Conservation (phyloP, 2,113 vertebrate species). For the Ceuthmochares aereus region DNA sequence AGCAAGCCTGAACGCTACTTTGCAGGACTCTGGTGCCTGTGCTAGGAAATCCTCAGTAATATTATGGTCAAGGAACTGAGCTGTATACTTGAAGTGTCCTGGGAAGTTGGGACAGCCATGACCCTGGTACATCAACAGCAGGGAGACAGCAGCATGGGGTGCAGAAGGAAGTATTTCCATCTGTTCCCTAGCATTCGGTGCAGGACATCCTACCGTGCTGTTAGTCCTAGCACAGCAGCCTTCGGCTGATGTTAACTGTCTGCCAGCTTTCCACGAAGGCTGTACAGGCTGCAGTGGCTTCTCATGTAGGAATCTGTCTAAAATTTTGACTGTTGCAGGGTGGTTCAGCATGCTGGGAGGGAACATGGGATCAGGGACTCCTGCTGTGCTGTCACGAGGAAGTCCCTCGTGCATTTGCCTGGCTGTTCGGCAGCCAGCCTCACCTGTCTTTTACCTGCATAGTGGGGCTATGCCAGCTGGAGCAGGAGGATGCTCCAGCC, state of each 20-base stretch:
- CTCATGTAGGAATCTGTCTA: neutral
- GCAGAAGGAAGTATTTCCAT: neutral
- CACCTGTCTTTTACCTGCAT: neutral
- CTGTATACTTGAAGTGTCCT: rapidly evolving
- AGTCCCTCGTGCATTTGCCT: neutral
- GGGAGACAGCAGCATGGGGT: neutral
- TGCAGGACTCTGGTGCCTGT: neutral
- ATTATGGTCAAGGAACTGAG: neutral
- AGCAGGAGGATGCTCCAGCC: neutral
- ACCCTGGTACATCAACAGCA: neutral
- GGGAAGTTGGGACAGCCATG: neutral
- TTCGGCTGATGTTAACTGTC: neutral
- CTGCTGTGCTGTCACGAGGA: neutral
- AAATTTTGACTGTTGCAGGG: neutral
- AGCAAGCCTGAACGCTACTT: rapidly evolving
- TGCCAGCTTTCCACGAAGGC: neutral
- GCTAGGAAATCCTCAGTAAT: neutral
- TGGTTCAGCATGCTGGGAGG: neutral
- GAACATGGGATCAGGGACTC: neutral
- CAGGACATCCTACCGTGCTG: neutral
- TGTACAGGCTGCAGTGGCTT: neutral
- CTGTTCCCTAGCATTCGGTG: neutral
- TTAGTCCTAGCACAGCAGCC: neutral
- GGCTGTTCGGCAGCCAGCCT: neutral
- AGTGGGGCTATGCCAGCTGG: neutral